Conservation (phyloP, 2,113 vertebrate genomes). For the Proteles cristata region DNA sequence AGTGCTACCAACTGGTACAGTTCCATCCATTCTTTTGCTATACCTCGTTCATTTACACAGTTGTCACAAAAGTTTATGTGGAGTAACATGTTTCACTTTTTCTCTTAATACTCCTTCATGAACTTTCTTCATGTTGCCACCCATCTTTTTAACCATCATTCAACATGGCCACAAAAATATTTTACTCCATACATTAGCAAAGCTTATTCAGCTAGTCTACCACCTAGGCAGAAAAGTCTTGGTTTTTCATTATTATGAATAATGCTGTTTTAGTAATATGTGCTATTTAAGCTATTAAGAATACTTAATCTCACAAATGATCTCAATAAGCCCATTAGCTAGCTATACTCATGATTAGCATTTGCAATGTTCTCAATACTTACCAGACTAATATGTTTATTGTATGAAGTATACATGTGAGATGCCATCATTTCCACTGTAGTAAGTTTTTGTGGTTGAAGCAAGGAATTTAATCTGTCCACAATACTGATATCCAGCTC, state of each 20-base stretch:
- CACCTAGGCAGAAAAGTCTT: neutral
- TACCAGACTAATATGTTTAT: constrained; percentile 96
- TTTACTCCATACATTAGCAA: neutral
- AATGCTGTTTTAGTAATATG: neutral
- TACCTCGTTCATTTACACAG: neutral
- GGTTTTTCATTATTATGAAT: constrained; percentile 35
- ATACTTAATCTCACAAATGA: constrained; percentile 28
- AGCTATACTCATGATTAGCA: neutral
- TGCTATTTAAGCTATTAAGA: neutral
- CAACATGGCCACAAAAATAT: neutral
- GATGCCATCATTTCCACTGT: constrained; percentile 97
- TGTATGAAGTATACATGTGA: constrained; percentile 98
- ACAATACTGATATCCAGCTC: constrained; percentile 99
- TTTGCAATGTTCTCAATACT: constrained; percentile 74
- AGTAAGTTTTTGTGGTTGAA: constrained; percentile 95
- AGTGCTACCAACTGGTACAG: neutral
- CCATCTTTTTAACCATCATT: neutral
- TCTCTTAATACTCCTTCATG: neutral
- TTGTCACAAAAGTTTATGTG: neutral
- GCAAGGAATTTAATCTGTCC: constrained; percentile 96
- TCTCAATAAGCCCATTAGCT: neutral
- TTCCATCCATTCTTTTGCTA: neutral
- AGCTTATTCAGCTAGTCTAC: neutral
- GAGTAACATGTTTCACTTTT: neutral
- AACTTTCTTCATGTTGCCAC: neutral